These are phyloP conservation scores for Phrynosoma platyrhinos DNA, from an alignment of 2,113 vertebrate species.

Conservation along the genomic window DNA sequence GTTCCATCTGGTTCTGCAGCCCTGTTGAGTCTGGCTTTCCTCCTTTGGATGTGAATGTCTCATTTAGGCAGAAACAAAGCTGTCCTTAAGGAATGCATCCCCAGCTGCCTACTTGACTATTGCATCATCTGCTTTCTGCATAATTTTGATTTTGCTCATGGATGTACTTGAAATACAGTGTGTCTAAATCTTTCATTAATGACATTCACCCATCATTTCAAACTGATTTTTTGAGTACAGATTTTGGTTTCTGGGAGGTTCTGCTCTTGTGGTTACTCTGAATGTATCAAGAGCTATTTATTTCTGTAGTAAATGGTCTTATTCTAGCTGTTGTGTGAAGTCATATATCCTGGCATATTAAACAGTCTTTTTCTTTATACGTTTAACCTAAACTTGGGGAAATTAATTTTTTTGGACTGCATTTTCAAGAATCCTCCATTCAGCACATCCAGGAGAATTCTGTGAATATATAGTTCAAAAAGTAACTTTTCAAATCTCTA, in stretches of 20 bases:
- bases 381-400: background rate
- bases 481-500: background rate
- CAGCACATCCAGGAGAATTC: too few species aligned
- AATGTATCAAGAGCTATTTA: background rate
- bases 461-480: too few species aligned
- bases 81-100: too few species aligned
- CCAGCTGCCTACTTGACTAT: background rate
- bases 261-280: background rate
- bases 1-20: background rate
- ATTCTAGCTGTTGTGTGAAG: background rate
- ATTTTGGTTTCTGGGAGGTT: background rate
- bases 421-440: too few species aligned
- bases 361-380: background rate
- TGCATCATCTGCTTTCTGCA: background rate
- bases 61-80: background rate
- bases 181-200: background rate
- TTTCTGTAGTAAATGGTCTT: background rate
- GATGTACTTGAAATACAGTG: background rate
- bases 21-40: background rate
- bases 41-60: background rate
- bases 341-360: background rate
- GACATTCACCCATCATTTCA: background rate
- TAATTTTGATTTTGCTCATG: background rate
- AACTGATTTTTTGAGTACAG: background rate
- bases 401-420: too few species aligned